Evolutionary conservation across 2,888 invertebrate genomes (phyloP), one percentile per base, ranked within the genome.

Genomic region (Aphidoletes aphidimyza): DNA sequence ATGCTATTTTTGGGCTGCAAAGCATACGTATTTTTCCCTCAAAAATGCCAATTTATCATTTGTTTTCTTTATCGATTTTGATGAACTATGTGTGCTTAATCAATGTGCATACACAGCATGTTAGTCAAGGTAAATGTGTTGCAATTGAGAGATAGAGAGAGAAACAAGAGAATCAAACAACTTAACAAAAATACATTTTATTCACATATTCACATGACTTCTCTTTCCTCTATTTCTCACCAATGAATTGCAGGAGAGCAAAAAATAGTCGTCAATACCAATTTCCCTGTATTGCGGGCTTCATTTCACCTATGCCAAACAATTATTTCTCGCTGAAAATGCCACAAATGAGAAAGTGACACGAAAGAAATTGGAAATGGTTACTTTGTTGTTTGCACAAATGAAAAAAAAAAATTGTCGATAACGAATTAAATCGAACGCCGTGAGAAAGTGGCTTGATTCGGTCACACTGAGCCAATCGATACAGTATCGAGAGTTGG

Each of bases 351-450:
- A 78, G 36, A 78, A 78, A 78, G 36, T 78, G 78, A 78, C 19
- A 78, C 78, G 36, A 9, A 81, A 81, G 81, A 81, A 81, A 81
- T 81, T 81, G 81, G 22, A 81, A 81, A 81, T 37, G n/a, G 36
- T 81, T 81, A n/a, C 8, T 81, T 37, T 81, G 37, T 81, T 81
- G 37, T 37, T 81, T 81, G 81, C 6, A 26, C 59, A 59, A 59
- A 30, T 59, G 26, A 59, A 59, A 22, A 36, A 30, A 34, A 69
- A 69, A 34, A 69, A n/a, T 1, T 37, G 37, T 37, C 81, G 81
- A 81, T 81, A 81, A 81, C 81, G 81, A 37, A 81, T 81, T 81
- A 81, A 81, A 81, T 37, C 81, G 81, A 81, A 81, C 81, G 36
- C 81, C 81, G 81, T 81, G 81, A 81, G 81, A 81, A 81, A 81